Conservation (phyloP, 2,113 vertebrate genomes). For the Atlantisia rogersi region DNA sequence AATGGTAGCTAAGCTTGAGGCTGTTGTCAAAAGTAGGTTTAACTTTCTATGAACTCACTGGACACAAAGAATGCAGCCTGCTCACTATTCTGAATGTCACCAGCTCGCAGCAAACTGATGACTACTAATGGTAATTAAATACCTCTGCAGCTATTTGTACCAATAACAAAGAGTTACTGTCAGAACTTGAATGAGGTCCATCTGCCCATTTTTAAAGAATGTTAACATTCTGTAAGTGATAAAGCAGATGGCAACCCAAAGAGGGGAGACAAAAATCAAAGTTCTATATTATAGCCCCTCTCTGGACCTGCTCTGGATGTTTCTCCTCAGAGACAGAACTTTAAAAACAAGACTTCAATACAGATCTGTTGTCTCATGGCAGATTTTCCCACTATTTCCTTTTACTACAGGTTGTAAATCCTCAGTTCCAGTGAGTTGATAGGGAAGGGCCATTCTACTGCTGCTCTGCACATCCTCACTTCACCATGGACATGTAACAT, state of each 20-base stretch:
- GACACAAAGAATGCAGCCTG: slow-evolving; percentile 85
- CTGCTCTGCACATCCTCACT: background rate
- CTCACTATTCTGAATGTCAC: slow-evolving; percentile 85
- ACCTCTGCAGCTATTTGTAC: slow-evolving; percentile 87
- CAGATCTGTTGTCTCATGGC: background rate
- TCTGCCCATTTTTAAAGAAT: slow-evolving; percentile 80
- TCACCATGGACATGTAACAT: background rate
- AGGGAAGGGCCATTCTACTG: background rate
- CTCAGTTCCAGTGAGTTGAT: background rate
- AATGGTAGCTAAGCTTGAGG: slow-evolving; percentile 82
- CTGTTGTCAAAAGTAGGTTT: slow-evolving; percentile 88
- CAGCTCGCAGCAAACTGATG: slow-evolving; percentile 80
- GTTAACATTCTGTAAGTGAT: slow-evolving; percentile 80
- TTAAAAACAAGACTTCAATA: slow-evolving; percentile 9
- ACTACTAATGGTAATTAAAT: slow-evolving; percentile 88
- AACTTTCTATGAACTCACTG: slow-evolving; percentile 88
- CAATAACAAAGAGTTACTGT: slow-evolving; percentile 85
- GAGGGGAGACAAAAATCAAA: slow-evolving; percentile 62
- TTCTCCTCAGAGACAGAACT: slow-evolving; percentile 28
- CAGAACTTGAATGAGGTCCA: slow-evolving; percentile 83
- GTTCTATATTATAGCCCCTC: slow-evolving; percentile 33
- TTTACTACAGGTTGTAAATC: background rate
- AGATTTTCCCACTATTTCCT: background rate
- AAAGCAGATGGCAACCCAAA: slow-evolving; percentile 75
- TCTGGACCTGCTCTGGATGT: slow-evolving; percentile 40